A percentile compares a stretch with the other conserved stretches of the same genome.
Conservation (phyloP, 2,888 invertebrate genomes). For the Hirtodrosophila cameraria region DNA sequence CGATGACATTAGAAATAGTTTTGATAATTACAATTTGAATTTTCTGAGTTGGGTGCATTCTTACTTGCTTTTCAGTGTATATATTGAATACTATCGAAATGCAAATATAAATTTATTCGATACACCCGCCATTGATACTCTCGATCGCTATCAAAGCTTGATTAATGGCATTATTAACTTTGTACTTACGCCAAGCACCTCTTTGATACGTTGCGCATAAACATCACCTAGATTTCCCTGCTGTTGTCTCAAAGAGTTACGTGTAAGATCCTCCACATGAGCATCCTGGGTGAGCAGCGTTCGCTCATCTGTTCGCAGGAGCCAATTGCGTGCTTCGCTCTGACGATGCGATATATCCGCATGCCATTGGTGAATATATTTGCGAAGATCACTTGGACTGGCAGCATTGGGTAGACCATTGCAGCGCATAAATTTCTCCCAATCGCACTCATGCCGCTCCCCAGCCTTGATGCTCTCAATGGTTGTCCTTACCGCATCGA, state of each 20-base stretch:
- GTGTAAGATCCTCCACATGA: conserved; percentile 78
- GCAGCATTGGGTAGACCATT: conserved; percentile 83
- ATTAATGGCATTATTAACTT: too few species aligned
- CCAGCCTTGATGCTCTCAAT: conserved; percentile 79
- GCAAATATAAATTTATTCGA: too few species aligned
- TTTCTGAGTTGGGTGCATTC: too few species aligned
- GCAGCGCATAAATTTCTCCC: conserved; percentile 84
- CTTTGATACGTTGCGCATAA: conserved; percentile 81
- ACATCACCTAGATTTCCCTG: conserved; percentile 83
- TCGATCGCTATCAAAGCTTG: too few species aligned
- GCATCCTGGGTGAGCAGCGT: conserved; percentile 83
- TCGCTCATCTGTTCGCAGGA: conserved; percentile 82
- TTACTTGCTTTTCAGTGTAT: too few species aligned
- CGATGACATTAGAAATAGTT: too few species aligned
- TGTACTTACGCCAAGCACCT: conserved; percentile 81
- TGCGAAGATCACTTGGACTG: conserved; percentile 83
- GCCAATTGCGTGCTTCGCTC: conserved; percentile 82
- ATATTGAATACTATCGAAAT: too few species aligned
- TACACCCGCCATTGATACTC: too few species aligned
- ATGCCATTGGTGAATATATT: conserved; percentile 84
- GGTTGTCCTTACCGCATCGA: conserved; percentile 71
- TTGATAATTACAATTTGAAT: too few species aligned
- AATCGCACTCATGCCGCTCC: conserved; percentile 79
- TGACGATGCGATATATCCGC: conserved; percentile 73
- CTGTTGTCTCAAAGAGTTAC: conserved; percentile 74